Evolutionary conservation across 2,113 vertebrate species (phyloP).

Genomic region (Muntiacus reevesi): DNA sequence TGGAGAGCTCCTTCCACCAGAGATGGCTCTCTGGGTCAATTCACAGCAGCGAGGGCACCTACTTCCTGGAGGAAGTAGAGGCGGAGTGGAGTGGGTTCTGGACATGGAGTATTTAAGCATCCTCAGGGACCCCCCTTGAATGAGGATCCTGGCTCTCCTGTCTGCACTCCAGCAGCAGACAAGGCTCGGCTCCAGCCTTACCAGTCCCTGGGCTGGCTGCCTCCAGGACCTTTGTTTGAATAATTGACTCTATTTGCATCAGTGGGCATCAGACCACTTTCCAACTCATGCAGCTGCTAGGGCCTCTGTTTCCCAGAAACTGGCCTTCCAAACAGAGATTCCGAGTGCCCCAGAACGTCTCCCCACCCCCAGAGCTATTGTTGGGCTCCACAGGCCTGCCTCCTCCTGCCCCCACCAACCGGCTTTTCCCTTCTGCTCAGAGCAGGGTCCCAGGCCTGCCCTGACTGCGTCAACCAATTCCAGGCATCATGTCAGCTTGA

Average conservation of each 20-base stretch:
- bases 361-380: background rate
- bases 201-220: background rate
- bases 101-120: background rate
- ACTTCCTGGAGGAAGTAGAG: background rate
- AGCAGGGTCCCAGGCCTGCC: background rate
- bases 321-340: background rate
- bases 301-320: slow-evolving; percentile 21
- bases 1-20: background rate
- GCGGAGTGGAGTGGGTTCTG: background rate
- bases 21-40: background rate
- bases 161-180: background rate
- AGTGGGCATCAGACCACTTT: background rate
- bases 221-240: background rate
- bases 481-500: background rate
- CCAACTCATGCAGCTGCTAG: background rate
- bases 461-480: accelerated
- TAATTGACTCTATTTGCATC: background rate
- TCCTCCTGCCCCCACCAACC: background rate
- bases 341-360: background rate
- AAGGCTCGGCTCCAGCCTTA: background rate
- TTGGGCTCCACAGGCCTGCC: accelerated
- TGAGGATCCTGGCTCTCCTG: background rate
- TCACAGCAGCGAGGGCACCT: background rate
- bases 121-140: background rate
- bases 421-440: background rate